Evolutionary conservation across 2,113 vertebrate genomes (phyloP).

Genomic region (Hemiprocne comata): DNA sequence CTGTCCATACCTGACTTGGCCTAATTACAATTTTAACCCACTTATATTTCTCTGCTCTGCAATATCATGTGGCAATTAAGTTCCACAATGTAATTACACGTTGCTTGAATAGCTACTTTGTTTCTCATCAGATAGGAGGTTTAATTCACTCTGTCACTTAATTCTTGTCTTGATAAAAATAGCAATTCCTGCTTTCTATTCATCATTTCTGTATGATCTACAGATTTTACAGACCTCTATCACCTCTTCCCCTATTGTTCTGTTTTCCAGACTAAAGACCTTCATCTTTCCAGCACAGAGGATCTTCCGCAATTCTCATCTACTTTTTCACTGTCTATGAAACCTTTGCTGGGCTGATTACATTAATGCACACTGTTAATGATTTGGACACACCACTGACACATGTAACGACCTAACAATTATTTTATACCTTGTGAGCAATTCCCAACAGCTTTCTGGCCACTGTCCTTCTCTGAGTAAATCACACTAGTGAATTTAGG

Average conservation of each 20-base stretch:
- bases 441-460: neutral
- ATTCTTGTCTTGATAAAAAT: neutral
- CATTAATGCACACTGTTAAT: neutral
- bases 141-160: neutral
- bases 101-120: neutral
- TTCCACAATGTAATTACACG: conserved; percentile 12
- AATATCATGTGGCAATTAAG: neutral
- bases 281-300: neutral
- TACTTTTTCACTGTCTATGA: neutral
- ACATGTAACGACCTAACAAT: neutral
- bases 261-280: neutral
- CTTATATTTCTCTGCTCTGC: neutral
- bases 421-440: neutral
- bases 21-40: neutral
- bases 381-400: neutral
- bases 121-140: neutral
- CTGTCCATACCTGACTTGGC: neutral
- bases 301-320: neutral
- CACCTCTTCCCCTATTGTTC: neutral
- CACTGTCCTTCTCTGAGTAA: neutral
- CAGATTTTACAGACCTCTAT: neutral
- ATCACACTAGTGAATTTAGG: neutral
- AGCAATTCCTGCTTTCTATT: neutral
- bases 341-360: neutral
- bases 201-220: neutral